phyloP scores from a whole-genome alignment of 2,888 invertebrate species.

The Calliphora vomitoria region DNA sequence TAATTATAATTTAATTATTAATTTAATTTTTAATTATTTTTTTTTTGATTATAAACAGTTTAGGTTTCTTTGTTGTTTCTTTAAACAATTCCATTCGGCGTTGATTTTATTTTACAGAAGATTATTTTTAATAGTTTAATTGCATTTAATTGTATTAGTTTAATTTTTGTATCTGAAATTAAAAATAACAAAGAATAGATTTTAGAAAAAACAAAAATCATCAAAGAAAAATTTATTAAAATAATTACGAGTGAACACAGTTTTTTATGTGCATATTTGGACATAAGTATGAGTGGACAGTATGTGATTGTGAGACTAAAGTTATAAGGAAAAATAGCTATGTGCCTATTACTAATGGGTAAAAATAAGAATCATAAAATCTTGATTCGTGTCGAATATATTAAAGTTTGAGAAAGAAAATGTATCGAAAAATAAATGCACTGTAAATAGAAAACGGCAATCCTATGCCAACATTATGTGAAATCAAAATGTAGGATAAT shows the following conservation, averaged over 20 bases:
- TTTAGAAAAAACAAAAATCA: not conserved
- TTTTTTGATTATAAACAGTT: conserved; percentile 45
- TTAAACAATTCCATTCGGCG: conserved; percentile 52
- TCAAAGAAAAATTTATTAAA: not conserved
- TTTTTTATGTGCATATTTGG: too few species aligned
- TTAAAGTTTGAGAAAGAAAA: too few species aligned
- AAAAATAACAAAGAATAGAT: not conserved
- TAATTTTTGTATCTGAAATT: conserved; percentile 36
- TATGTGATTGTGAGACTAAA: too few species aligned
- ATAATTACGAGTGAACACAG: not conserved
- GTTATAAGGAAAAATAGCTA: too few species aligned
- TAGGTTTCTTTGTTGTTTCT: conserved; percentile 9
- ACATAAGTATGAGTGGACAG: too few species aligned
- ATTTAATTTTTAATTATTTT: conserved; percentile 8
- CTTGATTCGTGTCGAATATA: too few species aligned
- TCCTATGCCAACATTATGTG: too few species aligned
- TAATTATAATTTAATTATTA: conserved; percentile 22
- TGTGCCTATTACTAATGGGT: too few species aligned
- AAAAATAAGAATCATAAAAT: too few species aligned
- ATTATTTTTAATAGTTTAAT: conserved; percentile 19
- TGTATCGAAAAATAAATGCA: too few species aligned
- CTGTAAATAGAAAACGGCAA: too few species aligned
- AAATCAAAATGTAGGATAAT: too few species aligned
- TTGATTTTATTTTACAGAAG: conserved; percentile 17
- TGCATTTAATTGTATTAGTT: conserved; percentile 12